Conservation (phyloP, 2,797 vertebrate genomes). For the Pachyuromys duprasi region DNA sequence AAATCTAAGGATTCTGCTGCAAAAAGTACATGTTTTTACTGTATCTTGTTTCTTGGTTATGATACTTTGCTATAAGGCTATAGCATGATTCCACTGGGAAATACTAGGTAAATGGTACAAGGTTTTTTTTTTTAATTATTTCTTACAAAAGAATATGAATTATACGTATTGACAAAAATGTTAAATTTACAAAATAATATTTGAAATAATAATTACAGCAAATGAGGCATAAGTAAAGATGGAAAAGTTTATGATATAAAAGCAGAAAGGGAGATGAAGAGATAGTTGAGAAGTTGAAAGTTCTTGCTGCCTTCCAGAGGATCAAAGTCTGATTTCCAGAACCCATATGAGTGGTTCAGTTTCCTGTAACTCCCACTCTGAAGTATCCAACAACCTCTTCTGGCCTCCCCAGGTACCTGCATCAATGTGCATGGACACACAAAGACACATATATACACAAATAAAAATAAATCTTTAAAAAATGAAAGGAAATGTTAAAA, state of each 20-base stretch:
- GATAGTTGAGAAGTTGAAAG: not conserved
- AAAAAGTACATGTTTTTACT: not conserved
- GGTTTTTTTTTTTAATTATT: not conserved
- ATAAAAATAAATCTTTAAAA: not conserved
- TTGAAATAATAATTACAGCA: not conserved
- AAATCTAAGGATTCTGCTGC: not conserved
- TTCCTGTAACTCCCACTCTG: not conserved
- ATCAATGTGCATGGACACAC: not conserved
- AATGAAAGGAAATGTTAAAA: not conserved
- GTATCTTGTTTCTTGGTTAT: not conserved
- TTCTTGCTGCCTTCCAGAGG: not conserved
- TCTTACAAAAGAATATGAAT: not conserved
- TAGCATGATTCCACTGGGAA: not conserved
- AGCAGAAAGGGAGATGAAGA: not conserved
- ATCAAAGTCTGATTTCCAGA: not conserved
- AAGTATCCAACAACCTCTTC: not conserved
- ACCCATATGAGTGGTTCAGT: not conserved
- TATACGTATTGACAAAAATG: not conserved
- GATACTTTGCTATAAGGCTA: not conserved
- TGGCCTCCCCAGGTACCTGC: not conserved
- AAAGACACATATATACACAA: not conserved
- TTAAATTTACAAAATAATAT: not conserved
- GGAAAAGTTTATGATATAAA: not conserved
- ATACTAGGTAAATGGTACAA: not conserved
- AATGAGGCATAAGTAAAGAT: not conserved